Base-by-base conservation (phyloP, 2,113 vertebrate genomes). In the Tonatia bakeri region DNA sequence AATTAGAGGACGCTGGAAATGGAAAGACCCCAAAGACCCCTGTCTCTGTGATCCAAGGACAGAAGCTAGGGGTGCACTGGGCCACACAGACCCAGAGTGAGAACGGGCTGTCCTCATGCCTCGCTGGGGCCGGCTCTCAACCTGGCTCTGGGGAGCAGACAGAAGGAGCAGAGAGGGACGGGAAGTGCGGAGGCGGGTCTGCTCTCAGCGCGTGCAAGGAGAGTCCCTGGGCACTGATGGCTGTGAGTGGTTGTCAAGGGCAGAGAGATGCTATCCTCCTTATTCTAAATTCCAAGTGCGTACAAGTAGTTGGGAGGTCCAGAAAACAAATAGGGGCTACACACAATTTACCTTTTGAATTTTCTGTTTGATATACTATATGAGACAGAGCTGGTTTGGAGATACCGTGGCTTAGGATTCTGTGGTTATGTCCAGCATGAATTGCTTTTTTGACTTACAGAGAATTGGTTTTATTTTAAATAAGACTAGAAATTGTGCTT, bases 381-480 rank as follows among this genome's bases (percentile, higher is more conserved):
- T 40, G 54, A 54, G 67, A 22, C 72, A 67, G 75, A 77, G 26
- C n/a, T 12, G 80, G 52, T 28, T 40, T 45, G 3, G 15, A 64
- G n/a, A 36, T 4, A 28, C 16, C 15, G 7, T 6, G 67, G 38
- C 12, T 77, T 52, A 96, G 54, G 14, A 65, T 6, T 85, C 90
- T 79, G 70, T 5, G 20, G 65, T 40, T 59, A 24, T 50, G 86
- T 90, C 80, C 64, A 70, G 40, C 47, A 82, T 12, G 13, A 19
- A 80, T 64, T 43, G 43, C 52, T 76, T 56, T 70, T 40, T 61
- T 28, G 38, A 96, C 47, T 75, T 89, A 3, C 22, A 43, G 12
- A 65, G 1, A 47, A 54, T 5, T 89, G 85, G 81, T 95, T 95
- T 79, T 72, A 72, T 84, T 96, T 94, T 76, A 94, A 94, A 43